Base-by-base conservation (phyloP, 2,113 vertebrate species). In the Brachirus orientalis region DNA sequence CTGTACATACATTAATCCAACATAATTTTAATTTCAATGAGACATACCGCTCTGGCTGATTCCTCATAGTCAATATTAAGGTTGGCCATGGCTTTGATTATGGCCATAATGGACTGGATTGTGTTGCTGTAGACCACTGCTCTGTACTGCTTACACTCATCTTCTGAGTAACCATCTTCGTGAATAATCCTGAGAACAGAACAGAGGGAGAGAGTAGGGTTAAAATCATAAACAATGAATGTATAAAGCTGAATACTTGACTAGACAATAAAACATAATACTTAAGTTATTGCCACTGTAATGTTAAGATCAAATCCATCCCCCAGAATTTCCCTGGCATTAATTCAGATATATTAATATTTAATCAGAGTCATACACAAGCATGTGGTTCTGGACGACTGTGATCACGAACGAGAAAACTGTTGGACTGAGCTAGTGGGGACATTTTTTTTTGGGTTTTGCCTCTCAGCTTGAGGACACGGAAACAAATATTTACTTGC, bases 61-160 rank as follows among this genome's bases (percentile, higher is more conserved):
- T 98, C 95, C 3, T 95, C 95, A 17, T 97, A 98, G 53, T 96
- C 93, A n/a, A 99, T 96, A 86, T 98, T 96, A 73, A 99, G 94
- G 83, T 96, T 97, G 83, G 90, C 89, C 96, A 98, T 99, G 0
- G 97, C 97, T 89, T 98, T 98, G 92, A 98, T 95, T 65, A 98
- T 99, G 69, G 97, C 96, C 96, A 99, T 98, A 77, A 99, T 97
- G 81, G 97, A 99, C 92, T 99, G 97, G 91, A 98, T 97, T 89
- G 96, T 98, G 93, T 99, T 99, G 93, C 97, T 99, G 93, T 95
- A 99, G 68, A 99, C 97, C 18, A 99, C 96, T 0, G 97, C 97
- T 89, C 95, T 95, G 93, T 99, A 99, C 88, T 99, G 97, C 90
- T 96, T 95, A 79, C 97, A 97, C 56, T 99, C 97, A 9, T 98